phyloP scores from a whole-genome alignment of 2,113 vertebrate species.

The Chamaetylas fuelleborni region DNA sequence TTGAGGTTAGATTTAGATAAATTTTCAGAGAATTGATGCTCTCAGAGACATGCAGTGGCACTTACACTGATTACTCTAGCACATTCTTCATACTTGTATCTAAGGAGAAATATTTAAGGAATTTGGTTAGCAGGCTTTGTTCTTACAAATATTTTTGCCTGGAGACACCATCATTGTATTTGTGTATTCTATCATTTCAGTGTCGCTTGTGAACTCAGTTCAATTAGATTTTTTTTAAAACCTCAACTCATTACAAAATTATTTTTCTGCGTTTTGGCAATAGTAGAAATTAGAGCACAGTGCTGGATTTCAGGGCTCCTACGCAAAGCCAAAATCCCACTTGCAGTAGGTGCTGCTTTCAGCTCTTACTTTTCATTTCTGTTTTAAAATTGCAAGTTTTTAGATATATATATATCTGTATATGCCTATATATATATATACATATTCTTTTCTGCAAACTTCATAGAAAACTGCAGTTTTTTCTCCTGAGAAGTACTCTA shows the following conservation, averaged over 20 bases:
- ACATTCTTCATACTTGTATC: slow-evolving; percentile 56
- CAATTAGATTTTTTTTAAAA: neutral
- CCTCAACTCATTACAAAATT: neutral
- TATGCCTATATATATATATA: neutral
- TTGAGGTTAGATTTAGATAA: slow-evolving; percentile 34
- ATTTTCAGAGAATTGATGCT: slow-evolving; percentile 42
- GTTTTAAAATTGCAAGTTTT: neutral
- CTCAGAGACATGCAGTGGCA: neutral
- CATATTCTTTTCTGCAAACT: neutral
- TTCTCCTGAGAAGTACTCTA: neutral
- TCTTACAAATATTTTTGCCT: slow-evolving; percentile 53
- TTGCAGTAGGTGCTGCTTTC: neutral
- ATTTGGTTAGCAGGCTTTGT: slow-evolving; percentile 40
- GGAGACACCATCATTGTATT: slow-evolving; percentile 4
- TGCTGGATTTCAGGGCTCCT: neutral
- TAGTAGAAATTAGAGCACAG: neutral
- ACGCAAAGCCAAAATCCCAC: neutral
- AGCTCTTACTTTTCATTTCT: neutral
- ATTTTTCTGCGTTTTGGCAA: neutral
- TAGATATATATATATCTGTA: neutral
- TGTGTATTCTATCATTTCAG: neutral
- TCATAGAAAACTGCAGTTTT: neutral
- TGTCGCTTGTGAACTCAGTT: neutral
- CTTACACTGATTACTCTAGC: slow-evolving; percentile 33
- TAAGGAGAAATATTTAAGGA: slow-evolving; percentile 52